Evolutionary conservation across 2,888 invertebrate species (phyloP).

Genomic region (Erebia epiphron): DNA sequence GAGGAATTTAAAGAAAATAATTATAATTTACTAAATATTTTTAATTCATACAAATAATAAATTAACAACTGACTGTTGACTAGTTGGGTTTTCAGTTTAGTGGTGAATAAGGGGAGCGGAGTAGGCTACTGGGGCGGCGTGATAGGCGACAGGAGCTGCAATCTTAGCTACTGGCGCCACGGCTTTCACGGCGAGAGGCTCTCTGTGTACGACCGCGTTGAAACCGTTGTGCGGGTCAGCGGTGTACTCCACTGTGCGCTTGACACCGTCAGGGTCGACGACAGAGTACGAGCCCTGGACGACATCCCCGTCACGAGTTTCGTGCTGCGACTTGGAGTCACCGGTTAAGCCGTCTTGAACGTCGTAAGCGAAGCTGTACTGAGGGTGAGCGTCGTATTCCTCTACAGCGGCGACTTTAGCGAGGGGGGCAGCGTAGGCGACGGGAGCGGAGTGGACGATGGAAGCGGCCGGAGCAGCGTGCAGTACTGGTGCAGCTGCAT

Average conservation of each 20-base stretch:
- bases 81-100: slow-evolving; percentile 44
- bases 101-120: slow-evolving; percentile 65
- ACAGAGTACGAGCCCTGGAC: slow-evolving; percentile 81
- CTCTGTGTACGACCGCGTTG: slow-evolving; percentile 81
- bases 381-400: slow-evolving; percentile 65
- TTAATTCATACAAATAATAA: not conserved
- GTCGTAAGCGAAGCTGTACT: slow-evolving; percentile 82
- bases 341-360: slow-evolving; percentile 81
- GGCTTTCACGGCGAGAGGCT: slow-evolving; percentile 60
- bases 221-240: slow-evolving; percentile 77
- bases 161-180: slow-evolving; percentile 62
- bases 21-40: not conserved
- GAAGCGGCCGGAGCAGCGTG: slow-evolving; percentile 43
- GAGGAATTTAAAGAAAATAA: too few species aligned
- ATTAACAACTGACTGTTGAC: not conserved
- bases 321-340: slow-evolving; percentile 74
- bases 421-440: slow-evolving; percentile 73
- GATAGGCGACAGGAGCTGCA: slow-evolving; percentile 53
- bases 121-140: slow-evolving; percentile 62
- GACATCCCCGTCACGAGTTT: slow-evolving; percentile 72
- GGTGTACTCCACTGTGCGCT: slow-evolving; percentile 80
- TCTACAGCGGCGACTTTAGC: slow-evolving; percentile 52
- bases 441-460: slow-evolving; percentile 39
- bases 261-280: slow-evolving; percentile 81
- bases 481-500: slow-evolving; percentile 52